Percentiles rank a stretch among this genome's conserved stretches.
These are phyloP conservation scores for Temnothorax nylanderi DNA, from an alignment of 1,140 invertebrate species.

Conservation along the genomic window DNA sequence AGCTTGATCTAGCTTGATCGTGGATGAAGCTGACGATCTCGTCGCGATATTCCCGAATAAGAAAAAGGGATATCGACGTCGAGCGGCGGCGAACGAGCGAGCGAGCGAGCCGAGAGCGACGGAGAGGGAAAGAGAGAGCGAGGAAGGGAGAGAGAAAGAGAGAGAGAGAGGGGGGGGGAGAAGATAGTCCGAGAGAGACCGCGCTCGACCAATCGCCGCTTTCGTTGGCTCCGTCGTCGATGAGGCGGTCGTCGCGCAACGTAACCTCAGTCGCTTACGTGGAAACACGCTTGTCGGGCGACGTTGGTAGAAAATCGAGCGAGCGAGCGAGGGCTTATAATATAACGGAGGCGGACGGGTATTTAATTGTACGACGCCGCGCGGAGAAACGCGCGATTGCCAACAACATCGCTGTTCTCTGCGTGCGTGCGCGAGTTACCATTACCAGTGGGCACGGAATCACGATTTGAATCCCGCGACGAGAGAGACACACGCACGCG, in stretches of 20 bases:
- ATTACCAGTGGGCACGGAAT: neutral
- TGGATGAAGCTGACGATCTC: neutral
- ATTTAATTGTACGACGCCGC: neutral
- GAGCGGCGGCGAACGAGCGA: slow-evolving; percentile 39
- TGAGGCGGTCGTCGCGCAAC: slow-evolving; percentile 59
- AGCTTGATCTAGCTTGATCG: neutral
- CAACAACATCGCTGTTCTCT: neutral
- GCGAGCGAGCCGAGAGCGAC: slow-evolving; percentile 11
- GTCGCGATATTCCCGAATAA: slow-evolving; percentile 5
- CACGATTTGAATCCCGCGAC: neutral
- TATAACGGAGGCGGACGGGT: neutral
- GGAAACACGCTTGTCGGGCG: slow-evolving; percentile 49
- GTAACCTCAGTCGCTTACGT: slow-evolving; percentile 60
- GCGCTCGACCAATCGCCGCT: slow-evolving; percentile 48
- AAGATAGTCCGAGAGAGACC: slow-evolving; percentile 4
- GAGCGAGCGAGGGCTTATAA: slow-evolving; percentile 11
- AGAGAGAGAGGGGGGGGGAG: neutral
- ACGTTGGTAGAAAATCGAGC: slow-evolving; percentile 33
- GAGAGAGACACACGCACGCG: slow-evolving; percentile 45
- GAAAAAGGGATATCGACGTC: slow-evolving; percentile 31
- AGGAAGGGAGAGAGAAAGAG: neutral
- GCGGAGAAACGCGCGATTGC: slow-evolving; percentile 1
- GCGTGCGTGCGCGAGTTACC: too few species aligned
- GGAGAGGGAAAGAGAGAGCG: neutral
- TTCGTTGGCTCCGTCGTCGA: slow-evolving; percentile 58